These are phyloP conservation scores for Sardinella longiceps DNA, from an alignment of 2,797 vertebrate genomes.

Conservation along the genomic window DNA sequence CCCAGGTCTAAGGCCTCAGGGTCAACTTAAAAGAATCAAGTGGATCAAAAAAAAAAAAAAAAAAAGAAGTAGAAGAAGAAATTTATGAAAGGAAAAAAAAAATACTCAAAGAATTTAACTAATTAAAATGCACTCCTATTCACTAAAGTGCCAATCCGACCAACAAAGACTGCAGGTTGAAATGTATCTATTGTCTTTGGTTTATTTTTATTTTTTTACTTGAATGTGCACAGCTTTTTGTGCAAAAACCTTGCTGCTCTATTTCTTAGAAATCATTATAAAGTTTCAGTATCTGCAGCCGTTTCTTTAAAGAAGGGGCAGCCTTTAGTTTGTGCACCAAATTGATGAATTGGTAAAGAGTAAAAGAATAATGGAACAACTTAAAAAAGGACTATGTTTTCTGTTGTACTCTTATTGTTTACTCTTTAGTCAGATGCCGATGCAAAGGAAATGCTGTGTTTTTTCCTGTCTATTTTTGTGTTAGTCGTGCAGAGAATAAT, in stretches of 20 bases:
- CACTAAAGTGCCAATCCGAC: constrained; percentile 87
- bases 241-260: constrained; percentile 83
- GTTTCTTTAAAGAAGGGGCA: constrained; percentile 68
- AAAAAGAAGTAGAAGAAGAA: constrained; percentile 44
- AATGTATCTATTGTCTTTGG: constrained; percentile 67
- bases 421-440: constrained; percentile 40
- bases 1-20: constrained; percentile 54
- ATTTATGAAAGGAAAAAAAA: constrained; percentile 43
- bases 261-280: constrained; percentile 64
- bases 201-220: constrained; percentile 76
- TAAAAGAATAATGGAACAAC: constrained; percentile 39
- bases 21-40: constrained; percentile 44
- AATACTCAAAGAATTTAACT: constrained; percentile 62
- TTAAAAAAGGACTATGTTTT: constrained; percentile 52
- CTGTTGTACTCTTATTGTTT: constrained; percentile 52
- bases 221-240: constrained; percentile 81
- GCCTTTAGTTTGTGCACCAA: constrained; percentile 73
- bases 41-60: constrained; percentile 57
- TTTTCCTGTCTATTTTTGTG: constrained; percentile 31
- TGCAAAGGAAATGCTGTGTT: constrained; percentile 43
- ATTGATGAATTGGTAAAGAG: constrained; percentile 58
- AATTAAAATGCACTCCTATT: constrained; percentile 78
- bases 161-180: constrained; percentile 80
- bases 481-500: constrained; percentile 27
- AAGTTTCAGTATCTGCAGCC: constrained; percentile 71